Evolutionary conservation across 2,888 invertebrate species (phyloP).

Genomic region (Camponotus fellah): DNA sequence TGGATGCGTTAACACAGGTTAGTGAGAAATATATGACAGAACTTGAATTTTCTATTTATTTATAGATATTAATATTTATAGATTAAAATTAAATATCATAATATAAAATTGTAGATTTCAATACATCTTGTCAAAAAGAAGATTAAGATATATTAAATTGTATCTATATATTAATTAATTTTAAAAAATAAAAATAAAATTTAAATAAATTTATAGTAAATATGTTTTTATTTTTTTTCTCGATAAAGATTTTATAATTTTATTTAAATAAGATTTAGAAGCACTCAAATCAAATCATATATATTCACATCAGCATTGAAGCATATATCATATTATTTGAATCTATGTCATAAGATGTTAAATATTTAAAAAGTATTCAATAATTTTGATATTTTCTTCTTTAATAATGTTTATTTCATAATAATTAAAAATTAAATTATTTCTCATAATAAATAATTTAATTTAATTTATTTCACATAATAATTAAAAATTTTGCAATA

Average conservation of each 20-base stretch:
- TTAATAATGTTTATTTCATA: neutral
- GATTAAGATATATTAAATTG: neutral
- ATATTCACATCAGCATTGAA: neutral
- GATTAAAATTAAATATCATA: neutral
- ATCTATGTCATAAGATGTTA: neutral
- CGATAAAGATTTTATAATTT: constrained; percentile 1
- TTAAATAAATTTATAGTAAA: neutral
- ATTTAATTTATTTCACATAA: neutral
- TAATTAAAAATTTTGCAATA: neutral
- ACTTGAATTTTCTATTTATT: neutral
- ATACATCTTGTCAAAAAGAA: neutral
- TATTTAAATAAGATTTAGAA: neutral
- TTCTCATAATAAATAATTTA: no score
- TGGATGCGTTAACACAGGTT: constrained; percentile 93
- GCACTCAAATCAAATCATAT: neutral
- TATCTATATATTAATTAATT: neutral
- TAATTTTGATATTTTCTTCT: neutral
- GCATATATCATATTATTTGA: neutral
- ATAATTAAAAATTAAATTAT: neutral
- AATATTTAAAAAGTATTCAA: neutral
- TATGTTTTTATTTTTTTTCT: neutral
- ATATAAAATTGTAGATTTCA: neutral
- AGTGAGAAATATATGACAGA: constrained; percentile 61
- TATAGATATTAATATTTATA: neutral
- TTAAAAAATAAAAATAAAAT: neutral